Base-by-base conservation (phyloP, 2,113 vertebrate genomes). In the Pogonocichla stellata region DNA sequence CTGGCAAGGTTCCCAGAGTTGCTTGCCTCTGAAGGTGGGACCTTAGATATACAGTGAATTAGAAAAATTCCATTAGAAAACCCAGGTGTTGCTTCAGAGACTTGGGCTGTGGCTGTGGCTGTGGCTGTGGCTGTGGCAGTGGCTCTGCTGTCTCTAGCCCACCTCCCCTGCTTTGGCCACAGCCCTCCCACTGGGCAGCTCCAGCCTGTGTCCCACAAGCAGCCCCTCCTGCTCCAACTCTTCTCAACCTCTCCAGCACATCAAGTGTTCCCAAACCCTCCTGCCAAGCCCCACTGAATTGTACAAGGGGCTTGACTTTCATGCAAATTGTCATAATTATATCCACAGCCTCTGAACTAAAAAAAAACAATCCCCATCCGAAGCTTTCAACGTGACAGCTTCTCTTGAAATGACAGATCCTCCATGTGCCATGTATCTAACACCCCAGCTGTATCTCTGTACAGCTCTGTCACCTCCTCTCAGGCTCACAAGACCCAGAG, bases 391-490 rank as follows among this genome's bases (percentile, higher is more conserved):
- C 82, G 65, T 95, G 90, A 81, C 90, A 96, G 56, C 65, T 94
- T 86, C 75, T 93, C 50, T 84, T 80, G 88, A 80, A 79, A 92
- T 78, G 88, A 94, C 86, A 94, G 69, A 71, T 88, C 47, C 48
- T 86, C 92, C 83, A 74, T 84, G 88, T 83, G 88, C 80, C 72
- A 45, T 2, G 4, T 60, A 88, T 90, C 64, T 96, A 90, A 96
- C 95, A 95, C 90, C 69, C 93, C 72, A 86, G 82, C 79, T 95
- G 88, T 95, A 96, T 96, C 92, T 95, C 73, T 90, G 71, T 71
- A 69, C 90, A 86, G 84, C 88, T 81, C 86, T 94, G 93, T 94
- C 96, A 93, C 80, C 82, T 96, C 90, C 69, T 88, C 60, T 96
- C 88, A 95, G 75, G 66, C 93, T 97, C 92, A 96, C 58, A 90